A percentile compares a stretch with the other conserved stretches of the same genome.
phyloP scores from a whole-genome alignment of 2,888 invertebrate species.

The Listrodromus nycthemerus region DNA sequence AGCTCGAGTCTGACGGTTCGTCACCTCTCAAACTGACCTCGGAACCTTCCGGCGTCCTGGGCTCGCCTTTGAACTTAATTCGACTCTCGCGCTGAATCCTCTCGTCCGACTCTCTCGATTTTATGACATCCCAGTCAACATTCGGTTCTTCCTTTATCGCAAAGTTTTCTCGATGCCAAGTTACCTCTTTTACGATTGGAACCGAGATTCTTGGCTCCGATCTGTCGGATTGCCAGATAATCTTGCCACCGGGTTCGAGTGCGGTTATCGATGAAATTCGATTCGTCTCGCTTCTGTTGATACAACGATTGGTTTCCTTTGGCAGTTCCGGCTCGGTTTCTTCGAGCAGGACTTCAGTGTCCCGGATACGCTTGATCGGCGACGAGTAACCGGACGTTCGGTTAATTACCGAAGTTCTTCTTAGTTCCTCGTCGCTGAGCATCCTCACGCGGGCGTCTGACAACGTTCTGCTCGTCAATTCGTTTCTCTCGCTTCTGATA shows the following conservation, averaged over 20 bases:
- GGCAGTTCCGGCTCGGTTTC: not conserved
- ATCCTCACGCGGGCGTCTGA: conserved; percentile 39
- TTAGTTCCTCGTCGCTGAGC: conserved; percentile 29
- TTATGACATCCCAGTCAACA: not conserved
- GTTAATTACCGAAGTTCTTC: conserved; percentile 11
- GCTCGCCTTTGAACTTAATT: conserved; percentile 6
- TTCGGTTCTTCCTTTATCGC: conserved; percentile 17
- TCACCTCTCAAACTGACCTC: conserved; percentile 16
- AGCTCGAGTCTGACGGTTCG: conserved; percentile 28
- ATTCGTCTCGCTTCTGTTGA: not conserved
- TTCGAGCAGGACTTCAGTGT: conserved; percentile 29
- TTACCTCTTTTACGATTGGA: not conserved
- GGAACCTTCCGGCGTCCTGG: not conserved
- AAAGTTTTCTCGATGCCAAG: conserved; percentile 20
- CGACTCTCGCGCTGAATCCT: not conserved
- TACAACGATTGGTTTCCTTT: not conserved
- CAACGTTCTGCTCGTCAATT: not conserved
- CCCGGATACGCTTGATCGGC: conserved; percentile 47
- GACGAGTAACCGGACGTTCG: conserved; percentile 8
- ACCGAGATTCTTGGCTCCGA: conserved; percentile 22
- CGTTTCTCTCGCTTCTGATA: not conserved
- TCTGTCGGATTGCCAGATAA: conserved; percentile 34
- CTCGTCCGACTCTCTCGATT: not conserved
- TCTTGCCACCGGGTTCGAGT: conserved; percentile 12
- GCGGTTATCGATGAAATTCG: not conserved